Evolutionary conservation across 2,888 invertebrate genomes (phyloP).

Genomic region (Apeira syringaria): DNA sequence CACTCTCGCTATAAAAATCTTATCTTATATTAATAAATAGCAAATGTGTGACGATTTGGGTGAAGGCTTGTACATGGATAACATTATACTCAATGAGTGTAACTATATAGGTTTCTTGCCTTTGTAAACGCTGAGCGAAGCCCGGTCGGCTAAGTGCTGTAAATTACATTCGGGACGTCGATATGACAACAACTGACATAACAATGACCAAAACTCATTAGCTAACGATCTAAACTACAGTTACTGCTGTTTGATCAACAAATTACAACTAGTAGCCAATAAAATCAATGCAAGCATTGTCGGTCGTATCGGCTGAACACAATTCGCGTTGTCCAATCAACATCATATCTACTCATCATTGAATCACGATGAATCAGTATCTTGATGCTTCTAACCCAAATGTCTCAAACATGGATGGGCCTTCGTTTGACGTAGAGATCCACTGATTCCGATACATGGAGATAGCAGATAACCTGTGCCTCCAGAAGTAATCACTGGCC

Average conservation of each 20-base stretch:
- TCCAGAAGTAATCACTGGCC: constrained; percentile 35
- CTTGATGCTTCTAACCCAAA: constrained; percentile 71
- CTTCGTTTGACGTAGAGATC: constrained; percentile 71
- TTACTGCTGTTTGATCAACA: constrained; percentile 22
- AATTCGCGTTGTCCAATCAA: constrained; percentile 45
- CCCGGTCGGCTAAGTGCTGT: too few species aligned
- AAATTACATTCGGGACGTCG: too few species aligned
- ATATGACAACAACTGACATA: neutral
- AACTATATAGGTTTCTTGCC: too few species aligned
- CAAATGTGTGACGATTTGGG: too few species aligned
- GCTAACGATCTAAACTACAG: constrained; percentile 7
- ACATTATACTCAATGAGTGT: too few species aligned
- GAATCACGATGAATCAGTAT: constrained; percentile 45
- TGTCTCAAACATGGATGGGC: constrained; percentile 53
- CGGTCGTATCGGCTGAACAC: constrained; percentile 36
- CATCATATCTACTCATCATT: constrained; percentile 62
- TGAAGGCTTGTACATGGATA: too few species aligned
- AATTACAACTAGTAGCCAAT: constrained; percentile 27
- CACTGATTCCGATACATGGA: constrained; percentile 57
- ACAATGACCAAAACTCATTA: constrained; percentile 5
- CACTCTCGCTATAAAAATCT: too few species aligned
- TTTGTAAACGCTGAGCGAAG: too few species aligned
- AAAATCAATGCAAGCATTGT: constrained; percentile 32
- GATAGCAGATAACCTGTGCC: constrained; percentile 35
- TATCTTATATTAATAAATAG: too few species aligned